Percentiles rank a stretch among this genome's conserved stretches.
Conservation (phyloP, 2,113 vertebrate species). For the Zosterops pallidus region DNA sequence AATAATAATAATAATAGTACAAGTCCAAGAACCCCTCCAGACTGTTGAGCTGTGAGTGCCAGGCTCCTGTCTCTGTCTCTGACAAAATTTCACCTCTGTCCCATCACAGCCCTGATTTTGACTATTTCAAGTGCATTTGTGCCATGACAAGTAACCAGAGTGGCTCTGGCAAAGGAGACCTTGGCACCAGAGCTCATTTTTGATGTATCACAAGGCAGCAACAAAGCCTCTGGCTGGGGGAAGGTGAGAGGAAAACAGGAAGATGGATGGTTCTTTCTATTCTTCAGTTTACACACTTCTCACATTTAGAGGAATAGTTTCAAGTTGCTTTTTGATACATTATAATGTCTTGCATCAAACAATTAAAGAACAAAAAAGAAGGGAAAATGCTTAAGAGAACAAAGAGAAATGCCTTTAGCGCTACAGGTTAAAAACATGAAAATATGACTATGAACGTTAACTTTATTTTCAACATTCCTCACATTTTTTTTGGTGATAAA, state of each 20-base stretch:
- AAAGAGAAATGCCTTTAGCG: slow-evolving; percentile 45
- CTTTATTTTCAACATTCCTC: slow-evolving; percentile 61
- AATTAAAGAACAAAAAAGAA: slow-evolving; percentile 8
- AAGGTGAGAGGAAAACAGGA: neutral
- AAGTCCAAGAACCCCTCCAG: neutral
- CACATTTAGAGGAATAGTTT: neutral
- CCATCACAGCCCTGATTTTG: neutral
- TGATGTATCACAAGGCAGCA: neutral
- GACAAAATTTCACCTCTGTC: neutral
- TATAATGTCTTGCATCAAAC: neutral
- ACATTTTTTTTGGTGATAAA: slow-evolving; percentile 63
- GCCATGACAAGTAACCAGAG: neutral
- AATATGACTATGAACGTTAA: neutral
- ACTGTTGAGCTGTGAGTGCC: accelerated
- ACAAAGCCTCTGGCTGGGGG: neutral
- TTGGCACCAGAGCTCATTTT: neutral
- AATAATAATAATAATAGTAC: neutral
- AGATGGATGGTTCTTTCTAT: neutral
- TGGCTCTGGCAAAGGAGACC: neutral
- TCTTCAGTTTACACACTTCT: neutral
- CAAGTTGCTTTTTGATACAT: neutral
- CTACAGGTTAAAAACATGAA: slow-evolving; percentile 4
- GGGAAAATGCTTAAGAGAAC: slow-evolving; percentile 22
- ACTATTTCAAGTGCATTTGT: accelerated
- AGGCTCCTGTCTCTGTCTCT: accelerated